These are phyloP conservation scores for Ceyx margarethae DNA, from an alignment of 2,113 vertebrate genomes.

Conservation along the genomic window DNA sequence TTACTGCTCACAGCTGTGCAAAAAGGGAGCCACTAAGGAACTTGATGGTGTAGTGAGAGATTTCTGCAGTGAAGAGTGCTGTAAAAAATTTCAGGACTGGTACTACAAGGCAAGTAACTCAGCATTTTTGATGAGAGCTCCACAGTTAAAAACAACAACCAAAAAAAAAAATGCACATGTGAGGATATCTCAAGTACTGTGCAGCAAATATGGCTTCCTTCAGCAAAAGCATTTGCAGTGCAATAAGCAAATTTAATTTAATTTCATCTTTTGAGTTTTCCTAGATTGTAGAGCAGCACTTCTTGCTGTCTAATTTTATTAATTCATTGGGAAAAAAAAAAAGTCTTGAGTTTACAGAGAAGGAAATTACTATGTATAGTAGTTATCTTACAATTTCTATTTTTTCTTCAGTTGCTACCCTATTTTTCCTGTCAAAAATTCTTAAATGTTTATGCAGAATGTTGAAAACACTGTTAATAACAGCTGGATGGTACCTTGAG, in stretches of 20 bases:
- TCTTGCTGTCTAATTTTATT: slow-evolving; percentile 30
- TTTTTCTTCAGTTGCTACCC: slow-evolving; percentile 1
- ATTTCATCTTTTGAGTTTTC: slow-evolving; percentile 27
- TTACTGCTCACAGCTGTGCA: slow-evolving; percentile 97
- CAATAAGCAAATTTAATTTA: slow-evolving; percentile 30
- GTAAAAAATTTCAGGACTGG: slow-evolving; percentile 96
- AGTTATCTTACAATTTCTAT: slow-evolving; percentile 16
- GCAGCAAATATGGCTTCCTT: slow-evolving; percentile 17
- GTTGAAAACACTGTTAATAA: slow-evolving; percentile 15
- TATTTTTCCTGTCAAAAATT: slow-evolving; percentile 42
- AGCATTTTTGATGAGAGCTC: slow-evolving; percentile 55
- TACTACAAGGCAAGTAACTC: slow-evolving; percentile 90
- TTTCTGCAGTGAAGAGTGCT: slow-evolving; percentile 93
- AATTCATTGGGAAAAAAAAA: background rate
- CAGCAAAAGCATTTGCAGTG: slow-evolving; percentile 35
- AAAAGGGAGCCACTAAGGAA: slow-evolving; percentile 88
- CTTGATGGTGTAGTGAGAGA: slow-evolving; percentile 90
- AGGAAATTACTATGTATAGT: background rate
- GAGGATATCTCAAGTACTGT: slow-evolving; percentile 56
- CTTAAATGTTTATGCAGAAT: slow-evolving; percentile 18
- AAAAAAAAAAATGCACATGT: background rate
- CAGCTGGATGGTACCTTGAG: slow-evolving; percentile 17
- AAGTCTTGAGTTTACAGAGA: slow-evolving; percentile 31
- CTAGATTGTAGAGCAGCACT: slow-evolving; percentile 33
- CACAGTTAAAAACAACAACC: slow-evolving; percentile 23